Base-by-base conservation (phyloP, 2,113 vertebrate species). In the Nipponia nippon region DNA sequence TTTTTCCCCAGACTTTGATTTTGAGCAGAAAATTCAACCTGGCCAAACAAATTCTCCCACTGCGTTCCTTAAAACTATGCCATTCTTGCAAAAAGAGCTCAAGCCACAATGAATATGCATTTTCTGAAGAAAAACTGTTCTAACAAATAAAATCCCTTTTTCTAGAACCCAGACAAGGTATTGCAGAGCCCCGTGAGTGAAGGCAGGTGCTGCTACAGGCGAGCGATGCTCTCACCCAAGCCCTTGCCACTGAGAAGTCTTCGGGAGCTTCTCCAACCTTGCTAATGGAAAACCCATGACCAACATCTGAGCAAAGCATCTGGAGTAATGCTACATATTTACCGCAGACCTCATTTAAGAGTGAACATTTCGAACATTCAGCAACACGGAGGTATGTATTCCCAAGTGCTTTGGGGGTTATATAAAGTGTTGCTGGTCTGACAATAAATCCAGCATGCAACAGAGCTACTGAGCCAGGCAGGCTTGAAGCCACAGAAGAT, bases 361-460 rank as follows among this genome's bases (percentile, higher is more conserved):
- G 70, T 3, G 25, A 95, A 71, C 34, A 71, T 88, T 83, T 75
- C 95, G 89, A 92, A 23, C 56, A 62, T 78, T 91, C 67, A 83
- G 67, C 83, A 93, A 72, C 62, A 52, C 23, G 73, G 42, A 80
- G 71, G 72, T 63, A 34, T 2, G 34, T 56, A 80, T 85, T 94
- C 83, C 76, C 82, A 77, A 71, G 75, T 0, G 2, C 59, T 78
- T 3, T 56, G 67, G n/a, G 58, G 26, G 13, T 87, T 91, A 89
- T 38, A 89, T 63, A 80, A 93, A 92, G 34, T 34, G 30, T 30
- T 80, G 70, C 76, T 85, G 76, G 58, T 58, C 46, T 87, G 70
- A 90, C 76, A 95, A 82, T 65, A 94, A 92, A 95, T 95, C 71
- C 93, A 50, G 56, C 7, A 16, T 78, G 71, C 61, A 92, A 80